These are phyloP conservation scores for Ochotona princeps DNA, from an alignment of 2,113 vertebrate species.

Conservation along the genomic window DNA sequence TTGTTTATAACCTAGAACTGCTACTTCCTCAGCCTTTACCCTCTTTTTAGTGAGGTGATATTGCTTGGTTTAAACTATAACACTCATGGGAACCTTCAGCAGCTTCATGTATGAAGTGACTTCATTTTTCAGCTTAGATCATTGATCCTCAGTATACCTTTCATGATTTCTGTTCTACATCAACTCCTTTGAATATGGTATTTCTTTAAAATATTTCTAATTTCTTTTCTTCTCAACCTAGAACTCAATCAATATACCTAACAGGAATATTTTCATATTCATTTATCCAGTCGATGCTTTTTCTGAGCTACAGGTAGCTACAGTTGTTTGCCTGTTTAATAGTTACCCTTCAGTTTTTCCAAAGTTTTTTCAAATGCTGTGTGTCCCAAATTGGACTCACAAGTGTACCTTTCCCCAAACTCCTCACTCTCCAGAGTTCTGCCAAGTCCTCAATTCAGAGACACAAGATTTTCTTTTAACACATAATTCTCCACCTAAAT, in stretches of 20 bases:
- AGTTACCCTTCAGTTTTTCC: background rate
- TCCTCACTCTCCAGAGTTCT: background rate
- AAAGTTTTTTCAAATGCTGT: background rate
- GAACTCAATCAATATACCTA: no score
- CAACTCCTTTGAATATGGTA: background rate
- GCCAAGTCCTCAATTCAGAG: background rate
- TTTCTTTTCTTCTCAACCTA: background rate
- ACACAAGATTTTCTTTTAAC: background rate
- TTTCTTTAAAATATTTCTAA: background rate
- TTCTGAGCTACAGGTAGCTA: background rate
- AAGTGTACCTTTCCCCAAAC: background rate
- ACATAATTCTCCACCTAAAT: background rate
- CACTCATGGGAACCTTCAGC: background rate
- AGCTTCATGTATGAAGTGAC: background rate
- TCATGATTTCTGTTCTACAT: background rate
- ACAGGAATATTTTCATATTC: background rate
- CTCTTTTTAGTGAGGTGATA: background rate
- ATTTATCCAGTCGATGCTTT: background rate
- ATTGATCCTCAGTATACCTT: background rate
- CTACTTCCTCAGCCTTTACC: background rate
- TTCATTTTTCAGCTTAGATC: background rate
- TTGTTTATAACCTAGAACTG: background rate
- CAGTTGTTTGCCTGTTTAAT: slow-evolving; percentile 9
- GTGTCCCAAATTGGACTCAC: background rate
- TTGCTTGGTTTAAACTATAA: background rate